These are phyloP conservation scores for Coenonympha arcania DNA, from an alignment of 2,888 invertebrate genomes.

Conservation along the genomic window DNA sequence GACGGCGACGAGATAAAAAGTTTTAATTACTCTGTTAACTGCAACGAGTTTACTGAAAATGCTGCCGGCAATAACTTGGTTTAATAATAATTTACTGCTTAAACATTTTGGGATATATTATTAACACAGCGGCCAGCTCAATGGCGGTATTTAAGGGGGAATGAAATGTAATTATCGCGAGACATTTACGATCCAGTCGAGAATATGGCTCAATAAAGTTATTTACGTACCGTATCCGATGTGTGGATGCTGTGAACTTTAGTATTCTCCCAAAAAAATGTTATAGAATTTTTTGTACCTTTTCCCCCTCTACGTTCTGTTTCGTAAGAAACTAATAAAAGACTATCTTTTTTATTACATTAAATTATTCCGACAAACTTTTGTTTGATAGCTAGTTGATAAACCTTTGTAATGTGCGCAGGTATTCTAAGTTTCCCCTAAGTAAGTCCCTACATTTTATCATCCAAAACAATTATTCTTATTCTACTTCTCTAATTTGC, in stretches of 20 bases:
- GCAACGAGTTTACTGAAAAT: too few species aligned
- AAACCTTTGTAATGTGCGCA: too few species aligned
- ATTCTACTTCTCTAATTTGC: conserved; percentile 32
- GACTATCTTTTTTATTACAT: too few species aligned
- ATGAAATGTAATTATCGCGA: conserved; percentile 66
- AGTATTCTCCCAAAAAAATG: conserved; percentile 13
- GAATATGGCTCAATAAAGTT: conserved; percentile 68
- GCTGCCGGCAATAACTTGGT: conserved; percentile 27
- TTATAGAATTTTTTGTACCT: too few species aligned
- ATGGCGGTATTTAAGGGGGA: conserved; percentile 55
- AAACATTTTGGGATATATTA: conserved; percentile 24
- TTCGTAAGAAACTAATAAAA: too few species aligned
- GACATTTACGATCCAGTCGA: conserved; percentile 65
- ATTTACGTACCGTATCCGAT: conserved; percentile 60
- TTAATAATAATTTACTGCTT: conserved; percentile 37
- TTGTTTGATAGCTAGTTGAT: too few species aligned
- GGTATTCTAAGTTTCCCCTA: too few species aligned
- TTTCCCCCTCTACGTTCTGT: too few species aligned
- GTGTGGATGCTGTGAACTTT: conserved; percentile 47
- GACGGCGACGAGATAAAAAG: too few species aligned
- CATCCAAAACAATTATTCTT: conserved; percentile 52
- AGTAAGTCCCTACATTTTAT: too few species aligned
- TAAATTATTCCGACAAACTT: too few species aligned
- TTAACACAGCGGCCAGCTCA: conserved; percentile 34
- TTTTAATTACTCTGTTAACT: too few species aligned